phyloP scores from a whole-genome alignment of 2,113 vertebrate species.

The Struthidea cinerea region DNA sequence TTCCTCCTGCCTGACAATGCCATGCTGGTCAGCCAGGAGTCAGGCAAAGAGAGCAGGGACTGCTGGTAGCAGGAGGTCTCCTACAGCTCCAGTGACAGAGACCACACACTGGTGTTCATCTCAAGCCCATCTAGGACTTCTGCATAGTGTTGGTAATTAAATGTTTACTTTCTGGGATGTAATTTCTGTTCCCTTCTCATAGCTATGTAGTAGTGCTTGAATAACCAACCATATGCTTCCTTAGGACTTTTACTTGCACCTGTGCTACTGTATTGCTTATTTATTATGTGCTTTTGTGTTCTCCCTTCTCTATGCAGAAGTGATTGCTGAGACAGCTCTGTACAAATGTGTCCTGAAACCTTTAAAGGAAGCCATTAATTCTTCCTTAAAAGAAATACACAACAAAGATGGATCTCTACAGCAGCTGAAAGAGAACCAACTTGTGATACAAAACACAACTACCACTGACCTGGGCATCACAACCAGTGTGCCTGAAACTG shows the following conservation, averaged over 20 bases:
- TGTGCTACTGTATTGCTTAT: neutral
- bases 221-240: neutral
- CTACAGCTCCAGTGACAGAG: neutral
- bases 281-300: neutral
- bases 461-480: slow-evolving; percentile 90
- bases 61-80: neutral
- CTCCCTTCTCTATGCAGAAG: slow-evolving; percentile 70
- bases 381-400: slow-evolving; percentile 83
- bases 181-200: neutral
- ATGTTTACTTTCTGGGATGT: neutral
- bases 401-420: slow-evolving; percentile 73
- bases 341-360: slow-evolving; percentile 96
- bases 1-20: neutral
- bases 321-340: slow-evolving; percentile 85
- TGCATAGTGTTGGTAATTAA: neutral
- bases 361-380: slow-evolving; percentile 82
- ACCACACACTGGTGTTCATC: neutral
- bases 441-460: slow-evolving; percentile 85
- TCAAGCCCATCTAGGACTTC: neutral
- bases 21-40: neutral
- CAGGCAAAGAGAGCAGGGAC: neutral
- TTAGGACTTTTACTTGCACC: neutral
- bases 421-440: slow-evolving; percentile 88
- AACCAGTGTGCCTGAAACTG: slow-evolving; percentile 87
- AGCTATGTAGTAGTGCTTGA: neutral